Evolutionary conservation across 2,113 vertebrate genomes (phyloP).

Genomic region (Himantopus leucocephalus): DNA sequence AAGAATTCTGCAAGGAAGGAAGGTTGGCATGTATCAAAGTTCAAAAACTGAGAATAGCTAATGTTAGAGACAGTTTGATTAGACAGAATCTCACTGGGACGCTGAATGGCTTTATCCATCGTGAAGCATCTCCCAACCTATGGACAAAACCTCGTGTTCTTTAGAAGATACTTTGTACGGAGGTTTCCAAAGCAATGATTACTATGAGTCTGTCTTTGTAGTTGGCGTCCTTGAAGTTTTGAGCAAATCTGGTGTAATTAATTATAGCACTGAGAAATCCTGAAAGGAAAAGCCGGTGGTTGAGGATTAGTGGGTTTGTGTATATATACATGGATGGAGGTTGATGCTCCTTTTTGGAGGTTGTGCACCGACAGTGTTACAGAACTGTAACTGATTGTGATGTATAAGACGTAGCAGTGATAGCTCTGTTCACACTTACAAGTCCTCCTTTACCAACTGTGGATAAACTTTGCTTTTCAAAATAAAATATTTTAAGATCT

Average conservation of each 20-base stretch:
- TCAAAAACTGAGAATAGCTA: constrained; percentile 57
- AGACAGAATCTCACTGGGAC: constrained; percentile 1
- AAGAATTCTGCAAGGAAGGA: constrained; percentile 62
- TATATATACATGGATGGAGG: neutral
- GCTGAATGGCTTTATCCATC: constrained; percentile 49
- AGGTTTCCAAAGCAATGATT: neutral
- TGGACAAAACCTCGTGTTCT: neutral
- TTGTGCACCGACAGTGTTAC: neutral
- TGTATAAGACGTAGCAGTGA: neutral
- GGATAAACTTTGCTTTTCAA: neutral
- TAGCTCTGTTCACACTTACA: neutral
- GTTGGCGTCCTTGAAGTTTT: neutral
- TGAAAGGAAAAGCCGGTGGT: neutral
- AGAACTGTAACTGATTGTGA: neutral
- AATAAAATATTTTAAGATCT: neutral
- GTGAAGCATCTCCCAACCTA: neutral
- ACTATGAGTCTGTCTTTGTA: neutral
- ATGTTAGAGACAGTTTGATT: constrained; percentile 47
- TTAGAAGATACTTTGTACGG: neutral
- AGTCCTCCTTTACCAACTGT: neutral
- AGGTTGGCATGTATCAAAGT: constrained; percentile 66
- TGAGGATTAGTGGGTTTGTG: neutral
- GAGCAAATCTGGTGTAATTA: neutral
- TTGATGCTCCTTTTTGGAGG: neutral
- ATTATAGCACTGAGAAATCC: neutral